Evolutionary conservation across 2,888 invertebrate genomes (phyloP).

Genomic region (Ditula angustiorana): DNA sequence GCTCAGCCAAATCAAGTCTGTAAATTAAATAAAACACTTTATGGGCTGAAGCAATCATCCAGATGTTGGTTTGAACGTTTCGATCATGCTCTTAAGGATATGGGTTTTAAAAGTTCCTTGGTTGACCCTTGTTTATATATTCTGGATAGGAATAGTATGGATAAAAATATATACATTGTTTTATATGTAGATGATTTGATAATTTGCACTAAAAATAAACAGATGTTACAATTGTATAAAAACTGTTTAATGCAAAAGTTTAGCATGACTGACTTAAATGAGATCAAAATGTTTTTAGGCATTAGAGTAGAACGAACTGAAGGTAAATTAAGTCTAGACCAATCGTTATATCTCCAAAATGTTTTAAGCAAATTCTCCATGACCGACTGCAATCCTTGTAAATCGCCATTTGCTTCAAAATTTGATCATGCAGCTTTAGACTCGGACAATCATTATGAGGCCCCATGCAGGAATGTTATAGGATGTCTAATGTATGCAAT

Average conservation of each 20-base stretch:
- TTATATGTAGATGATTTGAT: conserved; percentile 18
- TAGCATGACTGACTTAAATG: conserved; percentile 39
- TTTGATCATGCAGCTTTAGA: neutral
- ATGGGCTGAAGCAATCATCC: conserved; percentile 16
- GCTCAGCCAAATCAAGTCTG: neutral
- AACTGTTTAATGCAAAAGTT: conserved; percentile 32
- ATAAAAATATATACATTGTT: neutral
- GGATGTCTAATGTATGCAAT: neutral
- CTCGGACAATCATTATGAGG: neutral
- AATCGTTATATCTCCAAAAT: conserved; percentile 9
- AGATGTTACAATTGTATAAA: conserved; percentile 12
- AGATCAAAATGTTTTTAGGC: conserved; percentile 40
- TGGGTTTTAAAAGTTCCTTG: neutral
- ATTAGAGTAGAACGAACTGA: conserved; percentile 20
- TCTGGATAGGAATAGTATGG: neutral
- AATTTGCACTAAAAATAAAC: neutral
- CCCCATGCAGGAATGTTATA: neutral
- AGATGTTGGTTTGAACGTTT: conserved; percentile 18
- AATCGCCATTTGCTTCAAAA: neutral
- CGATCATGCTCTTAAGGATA: neutral
- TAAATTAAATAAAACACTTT: conserved; percentile 22
- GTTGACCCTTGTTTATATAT: neutral
- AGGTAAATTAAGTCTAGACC: conserved; percentile 23
- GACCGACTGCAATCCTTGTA: conserved; percentile 3
- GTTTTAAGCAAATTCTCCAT: conserved; percentile 9